Evolutionary conservation across 2,888 invertebrate species (phyloP).

Genomic region (Xestia sexstrigata): DNA sequence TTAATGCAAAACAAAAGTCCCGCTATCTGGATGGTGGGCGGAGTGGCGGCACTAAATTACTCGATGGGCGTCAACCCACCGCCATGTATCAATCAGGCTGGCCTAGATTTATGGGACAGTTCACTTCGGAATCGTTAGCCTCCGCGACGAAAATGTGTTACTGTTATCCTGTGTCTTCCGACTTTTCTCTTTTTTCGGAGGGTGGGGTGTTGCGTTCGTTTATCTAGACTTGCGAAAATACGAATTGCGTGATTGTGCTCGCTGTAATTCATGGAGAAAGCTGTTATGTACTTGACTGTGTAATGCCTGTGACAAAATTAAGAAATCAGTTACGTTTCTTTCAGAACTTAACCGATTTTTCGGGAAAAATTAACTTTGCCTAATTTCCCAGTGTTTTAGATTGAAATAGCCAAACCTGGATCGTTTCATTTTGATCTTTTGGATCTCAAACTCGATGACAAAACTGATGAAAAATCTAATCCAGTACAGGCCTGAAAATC

Average conservation of each 20-base stretch:
- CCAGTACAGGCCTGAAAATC: background rate
- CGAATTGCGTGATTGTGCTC: constrained; percentile 49
- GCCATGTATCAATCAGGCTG: constrained; percentile 90
- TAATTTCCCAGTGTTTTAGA: background rate
- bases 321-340: no score
- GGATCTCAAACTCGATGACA: background rate
- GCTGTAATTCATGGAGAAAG: constrained; percentile 49
- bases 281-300: constrained; percentile 21
- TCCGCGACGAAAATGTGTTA: constrained; percentile 89
- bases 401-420: background rate
- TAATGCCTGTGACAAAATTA: background rate
- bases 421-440: background rate
- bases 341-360: background rate
- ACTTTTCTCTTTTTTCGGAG: constrained; percentile 71
- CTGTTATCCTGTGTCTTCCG: constrained; percentile 85
- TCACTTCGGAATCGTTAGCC: constrained; percentile 90
- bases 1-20: constrained; percentile 91
- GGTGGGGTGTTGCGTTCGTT: constrained; percentile 57
- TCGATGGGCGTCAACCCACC: constrained; percentile 91
- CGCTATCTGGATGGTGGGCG: constrained; percentile 91
- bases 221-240: constrained; percentile 62
- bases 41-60: constrained; percentile 92
- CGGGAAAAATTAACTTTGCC: background rate
- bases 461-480: background rate
- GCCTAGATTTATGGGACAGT: constrained; percentile 89